A percentile compares a stretch with the other conserved stretches of the same genome.
Conservation (phyloP, 2,888 invertebrate genomes). For the Trissolcus brochymenae region DNA sequence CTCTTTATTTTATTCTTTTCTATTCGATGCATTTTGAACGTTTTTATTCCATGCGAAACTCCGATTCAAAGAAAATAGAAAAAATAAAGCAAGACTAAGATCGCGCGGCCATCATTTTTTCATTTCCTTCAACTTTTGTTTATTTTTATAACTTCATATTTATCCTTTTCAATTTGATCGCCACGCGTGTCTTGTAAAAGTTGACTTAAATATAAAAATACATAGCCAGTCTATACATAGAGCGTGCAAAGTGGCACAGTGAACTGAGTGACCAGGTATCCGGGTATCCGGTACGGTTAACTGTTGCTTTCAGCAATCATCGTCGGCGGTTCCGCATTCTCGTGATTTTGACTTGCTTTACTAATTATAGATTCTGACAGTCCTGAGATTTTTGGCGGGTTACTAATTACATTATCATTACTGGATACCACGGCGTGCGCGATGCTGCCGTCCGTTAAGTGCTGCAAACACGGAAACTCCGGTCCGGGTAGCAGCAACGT, state of each 20-base stretch:
- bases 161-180: conserved; percentile 31
- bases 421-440: conserved; percentile 65
- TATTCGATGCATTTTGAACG: conserved; percentile 1
- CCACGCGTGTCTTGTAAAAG: conserved; percentile 51
- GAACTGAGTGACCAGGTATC: conserved; percentile 71
- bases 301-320: conserved; percentile 69
- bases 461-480: conserved; percentile 70
- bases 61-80: conserved; percentile 43
- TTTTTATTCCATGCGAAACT: conserved; percentile 36
- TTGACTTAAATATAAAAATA: conserved; percentile 77
- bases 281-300: conserved; percentile 73
- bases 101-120: conserved; percentile 29
- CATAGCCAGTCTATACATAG: conserved; percentile 77
- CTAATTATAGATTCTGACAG: conserved; percentile 65
- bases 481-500: conserved; percentile 71
- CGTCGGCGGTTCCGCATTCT: conserved; percentile 62
- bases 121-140: background rate
- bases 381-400: conserved; percentile 71
- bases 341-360: conserved; percentile 68
- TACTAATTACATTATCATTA: conserved; percentile 70
- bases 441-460: conserved; percentile 66
- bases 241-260: conserved; percentile 76
- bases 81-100: conserved; percentile 38
- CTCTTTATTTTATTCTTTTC: background rate
- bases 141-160: conserved; percentile 7